These are phyloP conservation scores for Marmota flaviventris DNA, from an alignment of 2,113 vertebrate species.

Conservation along the genomic window DNA sequence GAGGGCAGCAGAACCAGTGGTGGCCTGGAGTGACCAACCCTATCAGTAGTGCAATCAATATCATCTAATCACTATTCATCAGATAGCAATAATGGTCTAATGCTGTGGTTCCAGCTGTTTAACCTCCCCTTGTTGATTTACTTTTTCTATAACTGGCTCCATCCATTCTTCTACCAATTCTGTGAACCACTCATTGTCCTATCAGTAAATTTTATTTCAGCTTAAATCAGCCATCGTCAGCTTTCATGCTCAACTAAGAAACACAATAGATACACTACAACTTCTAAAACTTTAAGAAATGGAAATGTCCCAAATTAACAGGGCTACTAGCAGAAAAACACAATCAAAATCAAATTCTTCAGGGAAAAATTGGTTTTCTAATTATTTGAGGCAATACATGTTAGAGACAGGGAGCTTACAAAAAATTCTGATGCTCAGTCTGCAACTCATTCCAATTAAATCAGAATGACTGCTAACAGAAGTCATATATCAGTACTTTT, in stretches of 20 bases:
- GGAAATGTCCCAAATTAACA: neutral
- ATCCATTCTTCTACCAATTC: slow-evolving; percentile 30
- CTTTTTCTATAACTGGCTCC: neutral
- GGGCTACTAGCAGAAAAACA: neutral
- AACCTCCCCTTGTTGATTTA: neutral
- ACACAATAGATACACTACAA: neutral
- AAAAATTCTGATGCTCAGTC: neutral
- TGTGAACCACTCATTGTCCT: neutral
- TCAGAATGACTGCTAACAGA: neutral
- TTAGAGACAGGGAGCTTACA: neutral
- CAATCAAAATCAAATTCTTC: slow-evolving; percentile 10
- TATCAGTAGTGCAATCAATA: neutral
- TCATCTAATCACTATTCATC: neutral
- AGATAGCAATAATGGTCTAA: neutral
- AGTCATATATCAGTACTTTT: neutral
- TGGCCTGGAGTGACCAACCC: neutral
- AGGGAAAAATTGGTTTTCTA: slow-evolving; percentile 14
- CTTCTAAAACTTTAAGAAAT: slow-evolving; percentile 54
- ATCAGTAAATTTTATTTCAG: slow-evolving; percentile 33
- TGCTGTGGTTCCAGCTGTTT: neutral
- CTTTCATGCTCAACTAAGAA: slow-evolving; percentile 43
- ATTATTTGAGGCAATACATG: neutral
- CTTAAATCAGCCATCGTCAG: neutral
- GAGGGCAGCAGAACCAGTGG: neutral
- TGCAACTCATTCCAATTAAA: slow-evolving; percentile 21